phyloP scores from a whole-genome alignment of 2,113 vertebrate species.

The Sorex fumeus region DNA sequence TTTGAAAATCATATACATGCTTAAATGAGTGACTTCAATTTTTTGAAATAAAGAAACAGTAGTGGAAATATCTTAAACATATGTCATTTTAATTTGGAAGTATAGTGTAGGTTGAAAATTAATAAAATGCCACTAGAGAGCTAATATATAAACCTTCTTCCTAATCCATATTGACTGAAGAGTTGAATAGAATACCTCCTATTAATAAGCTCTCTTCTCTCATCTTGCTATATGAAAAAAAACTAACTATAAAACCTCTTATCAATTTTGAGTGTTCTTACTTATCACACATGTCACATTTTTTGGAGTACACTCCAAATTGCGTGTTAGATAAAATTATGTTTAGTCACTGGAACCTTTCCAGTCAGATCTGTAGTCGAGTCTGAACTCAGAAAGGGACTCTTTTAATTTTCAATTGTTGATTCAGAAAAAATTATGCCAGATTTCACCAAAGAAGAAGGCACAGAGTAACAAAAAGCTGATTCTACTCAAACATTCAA shows the following conservation, averaged over 20 bases:
- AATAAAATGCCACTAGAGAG: neutral
- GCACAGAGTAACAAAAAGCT: constrained; percentile 48
- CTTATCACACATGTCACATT: neutral
- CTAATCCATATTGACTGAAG: constrained; percentile 32
- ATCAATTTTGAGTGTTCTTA: constrained; percentile 38
- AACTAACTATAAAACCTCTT: neutral
- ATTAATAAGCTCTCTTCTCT: neutral
- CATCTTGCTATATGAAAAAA: neutral
- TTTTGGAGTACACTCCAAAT: constrained; percentile 8
- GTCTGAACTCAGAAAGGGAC: constrained; percentile 11
- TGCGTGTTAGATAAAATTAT: neutral
- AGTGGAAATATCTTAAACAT: constrained; percentile 27
- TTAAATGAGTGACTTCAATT: neutral
- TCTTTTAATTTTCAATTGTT: constrained; percentile 33
- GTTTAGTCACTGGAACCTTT: constrained; percentile 9
- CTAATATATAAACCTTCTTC: neutral
- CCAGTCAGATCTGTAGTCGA: neutral
- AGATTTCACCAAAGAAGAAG: constrained; percentile 31
- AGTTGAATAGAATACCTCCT: neutral
- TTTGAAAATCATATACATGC: constrained; percentile 60
- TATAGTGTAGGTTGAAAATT: constrained; percentile 30
- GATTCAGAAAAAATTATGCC: neutral
- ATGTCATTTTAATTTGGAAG: constrained; percentile 38
- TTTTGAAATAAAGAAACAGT: constrained; percentile 55
- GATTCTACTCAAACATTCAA: constrained; percentile 36